These are phyloP conservation scores for Lycopodina hypogea DNA, from an alignment of 37 sponge, comb jelly and placozoan genomes.

Conservation along the genomic window DNA sequence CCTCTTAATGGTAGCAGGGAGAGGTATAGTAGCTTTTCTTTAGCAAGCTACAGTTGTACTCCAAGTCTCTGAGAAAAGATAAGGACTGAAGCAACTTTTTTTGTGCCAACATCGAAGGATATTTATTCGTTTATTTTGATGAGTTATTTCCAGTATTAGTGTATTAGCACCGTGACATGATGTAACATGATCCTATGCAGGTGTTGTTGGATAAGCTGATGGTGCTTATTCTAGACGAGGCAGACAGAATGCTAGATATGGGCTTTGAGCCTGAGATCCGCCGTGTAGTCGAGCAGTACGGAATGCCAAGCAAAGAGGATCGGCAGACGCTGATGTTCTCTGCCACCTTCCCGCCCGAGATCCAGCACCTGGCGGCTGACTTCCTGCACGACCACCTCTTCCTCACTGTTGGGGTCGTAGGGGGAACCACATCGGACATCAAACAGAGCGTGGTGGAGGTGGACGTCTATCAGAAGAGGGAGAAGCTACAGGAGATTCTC, in stretches of 20 bases:
- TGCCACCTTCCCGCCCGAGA: constrained; percentile 93
- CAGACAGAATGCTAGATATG: constrained; percentile 98
- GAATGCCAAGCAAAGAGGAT: constrained; percentile 58
- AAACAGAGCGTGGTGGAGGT: constrained; percentile 82
- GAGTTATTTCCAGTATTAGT: no score
- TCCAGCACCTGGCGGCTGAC: constrained; percentile 80
- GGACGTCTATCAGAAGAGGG: constrained; percentile 70
- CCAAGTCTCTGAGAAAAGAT: no score
- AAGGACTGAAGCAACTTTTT: no score
- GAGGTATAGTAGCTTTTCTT: no score
- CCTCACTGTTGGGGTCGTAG: constrained; percentile 88
- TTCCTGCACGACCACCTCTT: constrained; percentile 88
- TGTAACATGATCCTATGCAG: no score
- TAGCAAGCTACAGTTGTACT: no score
- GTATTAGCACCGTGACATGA: no score
- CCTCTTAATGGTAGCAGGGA: no score
- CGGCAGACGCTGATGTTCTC: constrained; percentile 97
- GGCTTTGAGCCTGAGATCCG: constrained; percentile 83
- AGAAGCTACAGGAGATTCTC: constrained; percentile 81
- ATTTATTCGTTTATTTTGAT: no score
- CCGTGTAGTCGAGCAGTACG: constrained; percentile 60
- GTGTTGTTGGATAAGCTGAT: constrained; percentile 50
- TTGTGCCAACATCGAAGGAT: no score
- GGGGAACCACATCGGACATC: constrained; percentile 84
- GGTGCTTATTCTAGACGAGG: constrained; percentile 90